Evolutionary conservation across 2,888 invertebrate species (phyloP).

Genomic region (Phengaris arion): DNA sequence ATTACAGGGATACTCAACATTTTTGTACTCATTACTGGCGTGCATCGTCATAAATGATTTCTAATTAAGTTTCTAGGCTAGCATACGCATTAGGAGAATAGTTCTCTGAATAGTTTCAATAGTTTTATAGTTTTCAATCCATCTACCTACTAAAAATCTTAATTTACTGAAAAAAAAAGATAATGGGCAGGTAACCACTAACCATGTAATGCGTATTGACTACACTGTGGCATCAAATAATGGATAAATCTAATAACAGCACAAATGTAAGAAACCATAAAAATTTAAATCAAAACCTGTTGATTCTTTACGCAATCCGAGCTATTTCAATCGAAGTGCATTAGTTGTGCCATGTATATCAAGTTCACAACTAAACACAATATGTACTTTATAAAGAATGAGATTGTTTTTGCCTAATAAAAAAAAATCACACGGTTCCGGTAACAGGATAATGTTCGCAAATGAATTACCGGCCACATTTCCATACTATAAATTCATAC

Average conservation of each 20-base stretch:
- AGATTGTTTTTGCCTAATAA: too few species aligned
- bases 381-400: background rate
- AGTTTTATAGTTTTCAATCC: background rate
- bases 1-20: constrained; percentile 1
- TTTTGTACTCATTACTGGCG: constrained; percentile 6
- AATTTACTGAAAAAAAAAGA: background rate
- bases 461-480: background rate
- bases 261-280: background rate
- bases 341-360: background rate
- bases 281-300: background rate
- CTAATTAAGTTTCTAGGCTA: background rate
- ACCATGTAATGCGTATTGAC: background rate
- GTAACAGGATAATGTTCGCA: background rate
- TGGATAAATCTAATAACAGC: background rate
- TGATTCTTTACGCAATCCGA: background rate
- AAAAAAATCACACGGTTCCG: too few species aligned
- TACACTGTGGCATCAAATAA: background rate
- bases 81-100: background rate
- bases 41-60: background rate
- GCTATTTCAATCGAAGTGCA: background rate
- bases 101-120: background rate
- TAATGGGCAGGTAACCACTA: background rate
- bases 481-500: background rate
- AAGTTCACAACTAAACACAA: background rate
- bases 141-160: background rate